Percentiles rank a stretch among this genome's conserved stretches.
Conservation (phyloP, 1,140 invertebrate genomes). For the Metopolophium dirhodum region DNA sequence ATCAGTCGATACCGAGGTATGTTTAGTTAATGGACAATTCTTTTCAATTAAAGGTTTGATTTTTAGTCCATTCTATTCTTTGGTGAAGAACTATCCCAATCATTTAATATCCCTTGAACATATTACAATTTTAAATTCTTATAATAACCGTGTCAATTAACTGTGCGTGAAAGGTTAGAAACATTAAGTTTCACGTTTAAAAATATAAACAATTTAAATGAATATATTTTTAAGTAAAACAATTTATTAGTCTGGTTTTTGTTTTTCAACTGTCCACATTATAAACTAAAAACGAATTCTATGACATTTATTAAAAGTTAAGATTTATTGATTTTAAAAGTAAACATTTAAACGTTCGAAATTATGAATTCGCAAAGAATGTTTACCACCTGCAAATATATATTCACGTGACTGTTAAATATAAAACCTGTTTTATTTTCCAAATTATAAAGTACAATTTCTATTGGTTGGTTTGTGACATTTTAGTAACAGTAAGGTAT, state of each 20-base stretch:
- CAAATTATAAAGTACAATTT: background rate
- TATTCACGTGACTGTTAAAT: background rate
- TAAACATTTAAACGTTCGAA: background rate
- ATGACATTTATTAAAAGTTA: background rate
- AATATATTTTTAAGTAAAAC: background rate
- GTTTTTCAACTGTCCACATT: background rate
- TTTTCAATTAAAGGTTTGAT: background rate
- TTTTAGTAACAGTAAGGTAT: background rate
- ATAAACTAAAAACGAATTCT: background rate
- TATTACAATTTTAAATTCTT: background rate
- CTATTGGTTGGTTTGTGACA: background rate
- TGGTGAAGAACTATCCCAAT: background rate
- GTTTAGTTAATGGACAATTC: background rate
- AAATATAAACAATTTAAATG: background rate
- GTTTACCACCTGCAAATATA: background rate
- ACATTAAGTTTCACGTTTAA: background rate
- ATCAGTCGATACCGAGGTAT: background rate
- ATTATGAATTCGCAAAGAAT: background rate
- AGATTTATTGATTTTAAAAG: constrained; percentile 10
- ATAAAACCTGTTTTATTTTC: background rate
- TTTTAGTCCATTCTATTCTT: background rate
- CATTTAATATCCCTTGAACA: background rate
- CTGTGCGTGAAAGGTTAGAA: background rate
- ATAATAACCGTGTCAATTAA: background rate
- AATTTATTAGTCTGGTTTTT: background rate